A percentile compares a stretch with the other conserved stretches of the same genome.
phyloP scores from a whole-genome alignment of 2,797 vertebrate species.

The Sebastiscus albofasciatus region DNA sequence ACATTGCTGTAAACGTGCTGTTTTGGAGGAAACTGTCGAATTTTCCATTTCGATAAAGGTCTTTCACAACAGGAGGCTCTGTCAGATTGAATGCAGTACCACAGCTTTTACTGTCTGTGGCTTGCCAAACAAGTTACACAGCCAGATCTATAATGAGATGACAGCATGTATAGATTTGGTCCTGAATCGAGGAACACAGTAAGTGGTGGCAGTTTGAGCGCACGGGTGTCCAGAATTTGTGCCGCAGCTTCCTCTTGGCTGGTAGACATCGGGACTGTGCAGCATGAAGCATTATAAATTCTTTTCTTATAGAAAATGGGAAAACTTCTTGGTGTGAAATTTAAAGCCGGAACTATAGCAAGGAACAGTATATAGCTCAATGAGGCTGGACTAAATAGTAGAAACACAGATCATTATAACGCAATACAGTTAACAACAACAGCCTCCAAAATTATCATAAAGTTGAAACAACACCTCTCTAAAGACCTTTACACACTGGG shows the following conservation, averaged over 20 bases:
- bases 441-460: not conserved
- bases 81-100: not conserved
- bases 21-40: not conserved
- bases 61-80: slow-evolving; percentile 1
- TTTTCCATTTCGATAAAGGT: not conserved
- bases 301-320: not conserved
- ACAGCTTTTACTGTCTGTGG: not conserved
- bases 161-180: slow-evolving; percentile 36
- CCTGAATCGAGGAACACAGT: slow-evolving; percentile 19
- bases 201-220: not conserved
- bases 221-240: not conserved
- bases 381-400: no score
- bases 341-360: not conserved
- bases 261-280: not conserved
- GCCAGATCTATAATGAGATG: slow-evolving; percentile 34
- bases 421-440: not conserved
- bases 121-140: slow-evolving; percentile 19
- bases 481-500: no score
- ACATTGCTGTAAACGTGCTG: not conserved
- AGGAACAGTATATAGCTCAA: not conserved
- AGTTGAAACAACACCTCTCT: not conserved
- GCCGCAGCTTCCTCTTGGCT: not conserved
- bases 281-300: not conserved
- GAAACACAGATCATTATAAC: not conserved
- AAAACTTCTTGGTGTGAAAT: not conserved